Base-by-base conservation (phyloP, 2,888 invertebrate species). In the Melanophora roralis region DNA sequence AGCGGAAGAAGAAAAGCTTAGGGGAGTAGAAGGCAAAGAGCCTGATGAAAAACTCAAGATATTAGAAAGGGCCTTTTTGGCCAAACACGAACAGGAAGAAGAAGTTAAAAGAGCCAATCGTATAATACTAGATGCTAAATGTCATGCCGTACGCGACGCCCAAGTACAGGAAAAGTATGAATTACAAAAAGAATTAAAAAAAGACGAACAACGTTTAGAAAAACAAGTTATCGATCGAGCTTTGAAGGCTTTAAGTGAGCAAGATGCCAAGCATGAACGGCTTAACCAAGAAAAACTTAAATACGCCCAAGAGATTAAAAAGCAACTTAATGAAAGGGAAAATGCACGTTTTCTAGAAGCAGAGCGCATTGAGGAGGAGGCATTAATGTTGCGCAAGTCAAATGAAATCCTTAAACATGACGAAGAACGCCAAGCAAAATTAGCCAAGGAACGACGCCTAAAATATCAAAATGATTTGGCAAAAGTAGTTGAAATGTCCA, bases 141-240 rank as follows among this genome's bases (percentile, higher is more conserved):
- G 96, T 83, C 93, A 95, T 85, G 95, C 96, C 0, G 95, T 97
- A 55, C 91, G 96, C 16, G 95, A 96, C 87, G 96, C 95, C 0
- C 96, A 97, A 90, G 92, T 96, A 76, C 92, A 92, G 0, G 95
- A 95, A 88, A 93, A 92, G 78, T 78, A 86, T 23, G 88, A 88
- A 19, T 51, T 90, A 14, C 85, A 86, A 12, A 85, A 83, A 9
- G 89, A 88, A 12, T 64, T 88, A 12, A 86, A 85, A 16, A 84
- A 87, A 34, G 89, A 90, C 32, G 88, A 90, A n/a, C 83, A 85
- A 19, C 88, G 88, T 0, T 81, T 90, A 59, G 90, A 89, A 40
- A 85, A 87, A 36, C 85, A 87, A 83, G 89, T 90, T 45, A 84
- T 87, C 6, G 86, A 88, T 36, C 84, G 87, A 0, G 88, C 88